Base-by-base conservation (phyloP, 2,113 vertebrate species). In the Phrynosoma platyrhinos region DNA sequence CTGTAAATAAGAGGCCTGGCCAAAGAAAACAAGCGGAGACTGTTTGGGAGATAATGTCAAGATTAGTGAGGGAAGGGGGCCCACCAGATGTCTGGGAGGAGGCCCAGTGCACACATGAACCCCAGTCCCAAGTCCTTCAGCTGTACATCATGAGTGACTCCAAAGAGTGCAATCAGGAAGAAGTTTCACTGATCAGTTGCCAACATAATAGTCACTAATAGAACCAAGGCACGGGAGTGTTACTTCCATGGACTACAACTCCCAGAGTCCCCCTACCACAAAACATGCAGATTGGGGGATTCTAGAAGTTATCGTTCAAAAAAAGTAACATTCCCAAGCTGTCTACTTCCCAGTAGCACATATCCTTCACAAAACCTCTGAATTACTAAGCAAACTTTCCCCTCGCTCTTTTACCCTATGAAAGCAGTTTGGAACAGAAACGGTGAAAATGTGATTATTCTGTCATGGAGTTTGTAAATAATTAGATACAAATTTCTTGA, bases 11-110 rank as follows among this genome's bases (percentile, higher is more conserved):
- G 93, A 82, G 76, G 12, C 88, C 83, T 90, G 82, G 95, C 95
- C 95, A 96, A 96, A 95, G 93, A 83, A 93, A 96, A 96, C 95
- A 96, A 95, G 95, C 93, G 82, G 82, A 94, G 94, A 95, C 53
- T 96, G 95, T 95, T 96, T 95, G 95, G 95, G 94, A 94, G 94
- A 95, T 94, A 93, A 94, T 90, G 92, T 95, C 93, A 95, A 95
- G 93, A 94, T 96, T 90, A 96, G 88, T 94, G 91, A 90, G 0
- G 94, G 93, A 94, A 92, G 82, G 85, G 89, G 90, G 94, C 90
- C 90, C 0, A 0, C 88, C 69, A 90, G 2, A 94, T 96, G 92
- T 95, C 94, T 90, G 89, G 91, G 85, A 94, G 83, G 78, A 89
- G 90, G 92, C 93, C 93, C 93, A 88, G 14, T 74, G 32, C 58